Evolutionary conservation across 1,140 invertebrate species (phyloP).

Genomic region (Aradophagus sp.): DNA sequence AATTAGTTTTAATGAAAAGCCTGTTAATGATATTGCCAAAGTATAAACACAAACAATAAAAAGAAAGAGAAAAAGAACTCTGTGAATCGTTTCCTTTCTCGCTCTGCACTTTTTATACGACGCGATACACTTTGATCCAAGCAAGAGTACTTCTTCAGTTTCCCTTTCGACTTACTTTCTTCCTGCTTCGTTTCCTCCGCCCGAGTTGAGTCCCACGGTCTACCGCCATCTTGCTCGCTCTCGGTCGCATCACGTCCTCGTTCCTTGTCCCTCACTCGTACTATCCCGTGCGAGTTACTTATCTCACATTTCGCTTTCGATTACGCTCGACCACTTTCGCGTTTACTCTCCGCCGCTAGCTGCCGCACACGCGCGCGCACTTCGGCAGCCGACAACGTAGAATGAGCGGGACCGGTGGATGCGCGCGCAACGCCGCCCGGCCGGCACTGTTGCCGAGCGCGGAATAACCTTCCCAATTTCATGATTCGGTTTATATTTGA

Average conservation of each 20-base stretch:
- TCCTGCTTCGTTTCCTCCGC: slow-evolving; percentile 3
- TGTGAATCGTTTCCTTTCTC: background rate
- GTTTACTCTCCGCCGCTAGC: slow-evolving; percentile 5
- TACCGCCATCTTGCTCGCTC: background rate
- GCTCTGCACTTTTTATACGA: slow-evolving; percentile 1
- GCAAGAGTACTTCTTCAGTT: slow-evolving; percentile 5
- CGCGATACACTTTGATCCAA: slow-evolving; percentile 5
- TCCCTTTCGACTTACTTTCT: slow-evolving; percentile 8
- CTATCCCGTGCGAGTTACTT: background rate
- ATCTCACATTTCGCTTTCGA: slow-evolving; percentile 8
- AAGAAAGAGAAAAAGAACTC: too few relatives aligned
- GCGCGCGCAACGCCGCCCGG: too few relatives aligned
- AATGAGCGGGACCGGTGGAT: too few relatives aligned
- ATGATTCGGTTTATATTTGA: too few relatives aligned
- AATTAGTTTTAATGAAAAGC: too few relatives aligned
- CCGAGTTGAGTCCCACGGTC: background rate
- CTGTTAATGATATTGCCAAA: too few relatives aligned
- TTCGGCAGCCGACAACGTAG: too few relatives aligned
- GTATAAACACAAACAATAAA: slow-evolving; percentile 1
- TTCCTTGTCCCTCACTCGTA: too few relatives aligned
- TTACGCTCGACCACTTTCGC: slow-evolving; percentile 8
- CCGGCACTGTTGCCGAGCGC: too few relatives aligned
- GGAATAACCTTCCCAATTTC: too few relatives aligned
- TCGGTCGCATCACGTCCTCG: too few relatives aligned
- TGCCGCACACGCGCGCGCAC: too few relatives aligned